Evolutionary conservation across 2,113 vertebrate species (phyloP).

Genomic region (Prunella fulvescens): DNA sequence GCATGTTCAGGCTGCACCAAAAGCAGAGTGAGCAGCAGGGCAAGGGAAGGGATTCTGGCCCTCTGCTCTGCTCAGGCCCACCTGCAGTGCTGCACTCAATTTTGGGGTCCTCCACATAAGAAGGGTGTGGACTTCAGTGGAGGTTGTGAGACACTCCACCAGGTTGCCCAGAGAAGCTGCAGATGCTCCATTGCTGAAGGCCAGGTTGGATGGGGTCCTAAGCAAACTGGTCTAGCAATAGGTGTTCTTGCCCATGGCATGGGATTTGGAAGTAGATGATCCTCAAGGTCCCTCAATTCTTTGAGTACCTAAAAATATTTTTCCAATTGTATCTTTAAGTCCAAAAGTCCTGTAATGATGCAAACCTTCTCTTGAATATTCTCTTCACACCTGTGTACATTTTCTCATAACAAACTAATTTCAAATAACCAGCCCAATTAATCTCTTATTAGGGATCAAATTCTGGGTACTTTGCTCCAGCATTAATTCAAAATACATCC

Average conservation of each 20-base stretch:
- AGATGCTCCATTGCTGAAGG: background rate
- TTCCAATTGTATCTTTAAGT: background rate
- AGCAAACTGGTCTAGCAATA: background rate
- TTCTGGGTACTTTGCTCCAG: background rate
- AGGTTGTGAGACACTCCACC: background rate
- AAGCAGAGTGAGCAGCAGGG: background rate
- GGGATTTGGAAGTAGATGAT: background rate
- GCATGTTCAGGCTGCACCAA: fast-evolving
- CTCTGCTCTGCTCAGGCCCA: background rate
- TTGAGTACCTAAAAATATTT: background rate
- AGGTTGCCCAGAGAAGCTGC: background rate
- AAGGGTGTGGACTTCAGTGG: background rate
- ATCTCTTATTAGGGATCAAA: background rate
- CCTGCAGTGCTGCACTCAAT: background rate
- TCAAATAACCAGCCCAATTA: background rate
- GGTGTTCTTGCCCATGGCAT: too few species aligned
- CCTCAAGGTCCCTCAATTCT: background rate
- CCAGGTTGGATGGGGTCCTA: background rate
- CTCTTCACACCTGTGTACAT: background rate
- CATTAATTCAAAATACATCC: background rate
- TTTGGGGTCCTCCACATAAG: background rate
- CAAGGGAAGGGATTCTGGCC: background rate
- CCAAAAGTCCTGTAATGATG: background rate
- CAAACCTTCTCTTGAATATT: background rate
- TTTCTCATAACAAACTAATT: background rate